Conservation (phyloP, 2,797 vertebrate genomes). For the Thripadectes ignobilis region DNA sequence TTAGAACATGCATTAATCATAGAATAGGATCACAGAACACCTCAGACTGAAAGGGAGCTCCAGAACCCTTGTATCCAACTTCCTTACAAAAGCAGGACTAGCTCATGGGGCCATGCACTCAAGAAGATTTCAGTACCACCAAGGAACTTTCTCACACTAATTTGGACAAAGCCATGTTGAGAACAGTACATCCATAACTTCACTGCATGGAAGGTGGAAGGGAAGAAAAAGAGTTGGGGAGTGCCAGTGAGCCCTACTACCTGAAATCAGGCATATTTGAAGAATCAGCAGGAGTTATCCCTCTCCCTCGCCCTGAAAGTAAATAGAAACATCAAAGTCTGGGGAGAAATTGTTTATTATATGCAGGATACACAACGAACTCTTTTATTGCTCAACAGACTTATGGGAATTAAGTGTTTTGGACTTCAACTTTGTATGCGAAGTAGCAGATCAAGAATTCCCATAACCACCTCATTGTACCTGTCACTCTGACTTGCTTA, state of each 20-base stretch:
- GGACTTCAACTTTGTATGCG: background rate
- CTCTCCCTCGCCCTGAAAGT: background rate
- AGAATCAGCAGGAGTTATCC: background rate
- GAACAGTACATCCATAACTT: background rate
- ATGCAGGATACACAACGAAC: background rate
- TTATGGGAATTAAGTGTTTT: background rate
- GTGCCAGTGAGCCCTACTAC: background rate
- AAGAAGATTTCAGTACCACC: background rate
- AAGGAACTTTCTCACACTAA: background rate
- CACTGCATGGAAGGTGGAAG: background rate
- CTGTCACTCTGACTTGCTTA: background rate
- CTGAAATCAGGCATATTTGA: background rate
- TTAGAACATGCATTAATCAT: background rate
- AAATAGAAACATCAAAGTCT: background rate
- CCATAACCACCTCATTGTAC: background rate
- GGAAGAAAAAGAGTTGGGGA: rapidly evolving
- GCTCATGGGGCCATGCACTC: background rate
- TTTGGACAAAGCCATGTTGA: background rate
- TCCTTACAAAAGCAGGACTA: background rate
- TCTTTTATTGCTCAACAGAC: background rate
- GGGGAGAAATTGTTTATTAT: background rate
- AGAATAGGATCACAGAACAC: background rate
- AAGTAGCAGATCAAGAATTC: background rate
- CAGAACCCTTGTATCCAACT: background rate
- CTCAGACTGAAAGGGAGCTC: background rate